Evolutionary conservation across 2,797 vertebrate species (phyloP).

Genomic region (Etheostoma perlongum): DNA sequence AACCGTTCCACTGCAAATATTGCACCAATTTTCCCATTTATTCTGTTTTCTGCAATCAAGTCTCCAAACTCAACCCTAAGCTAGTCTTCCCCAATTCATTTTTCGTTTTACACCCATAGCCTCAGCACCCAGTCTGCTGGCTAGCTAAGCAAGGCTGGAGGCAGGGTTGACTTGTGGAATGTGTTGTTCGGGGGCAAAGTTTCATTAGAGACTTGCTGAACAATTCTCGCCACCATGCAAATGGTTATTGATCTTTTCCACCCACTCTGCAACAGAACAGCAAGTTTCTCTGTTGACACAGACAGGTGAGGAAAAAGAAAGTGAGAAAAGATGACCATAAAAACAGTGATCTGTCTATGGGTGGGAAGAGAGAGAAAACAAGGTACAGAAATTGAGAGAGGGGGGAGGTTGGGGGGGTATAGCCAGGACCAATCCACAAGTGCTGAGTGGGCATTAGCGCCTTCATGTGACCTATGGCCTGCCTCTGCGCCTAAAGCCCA

Average conservation of each 20-base stretch:
- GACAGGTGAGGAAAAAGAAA: constrained; percentile 71
- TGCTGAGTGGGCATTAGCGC: constrained; percentile 86
- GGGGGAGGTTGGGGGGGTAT: constrained; percentile 39
- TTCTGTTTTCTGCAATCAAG: constrained; percentile 60
- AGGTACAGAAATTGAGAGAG: not conserved
- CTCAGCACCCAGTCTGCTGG: constrained; percentile 55
- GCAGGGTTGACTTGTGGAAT: constrained; percentile 87
- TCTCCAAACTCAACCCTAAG: constrained; percentile 53
- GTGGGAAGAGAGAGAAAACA: constrained; percentile 14
- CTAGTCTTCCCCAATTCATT: constrained; percentile 47
- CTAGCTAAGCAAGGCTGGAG: constrained; percentile 53
- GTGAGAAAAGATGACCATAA: constrained; percentile 30
- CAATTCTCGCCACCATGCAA: constrained; percentile 80
- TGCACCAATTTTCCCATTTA: constrained; percentile 64
- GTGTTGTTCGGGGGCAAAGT: constrained; percentile 83
- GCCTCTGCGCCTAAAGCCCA: constrained; percentile 87
- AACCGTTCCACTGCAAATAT: constrained; percentile 60
- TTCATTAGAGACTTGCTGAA: constrained; percentile 86
- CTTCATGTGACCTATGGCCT: constrained; percentile 88
- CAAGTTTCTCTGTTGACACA: constrained; percentile 63
- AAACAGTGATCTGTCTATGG: constrained; percentile 35
- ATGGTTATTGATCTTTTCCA: constrained; percentile 78
- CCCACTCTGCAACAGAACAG: constrained; percentile 62
- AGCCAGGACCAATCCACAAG: constrained; percentile 82
- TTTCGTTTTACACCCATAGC: constrained; percentile 62